phyloP scores from a whole-genome alignment of 1,140 invertebrate genomes.

The Drosophila parvula region DNA sequence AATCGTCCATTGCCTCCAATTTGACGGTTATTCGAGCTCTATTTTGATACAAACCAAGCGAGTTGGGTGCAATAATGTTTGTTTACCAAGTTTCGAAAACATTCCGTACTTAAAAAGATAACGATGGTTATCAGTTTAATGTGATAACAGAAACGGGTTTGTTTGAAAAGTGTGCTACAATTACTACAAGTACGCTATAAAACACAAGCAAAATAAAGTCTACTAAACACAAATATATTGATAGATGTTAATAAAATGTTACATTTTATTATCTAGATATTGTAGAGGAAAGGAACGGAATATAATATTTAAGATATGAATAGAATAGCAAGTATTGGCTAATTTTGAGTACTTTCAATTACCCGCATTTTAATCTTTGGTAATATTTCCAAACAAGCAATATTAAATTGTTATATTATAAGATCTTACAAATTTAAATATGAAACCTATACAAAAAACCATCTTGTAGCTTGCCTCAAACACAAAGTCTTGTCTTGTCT shows the following conservation, averaged over 20 bases:
- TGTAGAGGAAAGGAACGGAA: no score
- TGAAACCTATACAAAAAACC: no score
- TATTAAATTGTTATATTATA: no score
- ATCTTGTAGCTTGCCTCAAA: no score
- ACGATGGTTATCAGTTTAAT: conserved; percentile 8
- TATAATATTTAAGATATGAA: no score
- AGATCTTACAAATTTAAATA: no score
- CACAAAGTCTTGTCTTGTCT: no score
- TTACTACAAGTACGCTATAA: neutral
- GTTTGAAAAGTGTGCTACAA: neutral
- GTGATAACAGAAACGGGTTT: conserved; percentile 7
- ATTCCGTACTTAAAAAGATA: conserved; percentile 22
- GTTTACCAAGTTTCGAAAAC: conserved; percentile 21
- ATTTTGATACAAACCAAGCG: neutral
- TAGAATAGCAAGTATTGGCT: no score
- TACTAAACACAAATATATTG: neutral
- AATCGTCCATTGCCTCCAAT: conserved; percentile 24
- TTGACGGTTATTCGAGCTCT: neutral
- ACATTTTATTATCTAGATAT: no score
- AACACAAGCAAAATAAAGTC: neutral
- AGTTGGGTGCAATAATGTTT: conserved; percentile 4
- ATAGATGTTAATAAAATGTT: neutral
- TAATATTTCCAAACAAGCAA: no score
- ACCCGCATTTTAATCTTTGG: no score
- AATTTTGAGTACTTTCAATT: neutral